phyloP scores from a whole-genome alignment of 2,888 invertebrate species.

The Noctuana brunneofusca region DNA sequence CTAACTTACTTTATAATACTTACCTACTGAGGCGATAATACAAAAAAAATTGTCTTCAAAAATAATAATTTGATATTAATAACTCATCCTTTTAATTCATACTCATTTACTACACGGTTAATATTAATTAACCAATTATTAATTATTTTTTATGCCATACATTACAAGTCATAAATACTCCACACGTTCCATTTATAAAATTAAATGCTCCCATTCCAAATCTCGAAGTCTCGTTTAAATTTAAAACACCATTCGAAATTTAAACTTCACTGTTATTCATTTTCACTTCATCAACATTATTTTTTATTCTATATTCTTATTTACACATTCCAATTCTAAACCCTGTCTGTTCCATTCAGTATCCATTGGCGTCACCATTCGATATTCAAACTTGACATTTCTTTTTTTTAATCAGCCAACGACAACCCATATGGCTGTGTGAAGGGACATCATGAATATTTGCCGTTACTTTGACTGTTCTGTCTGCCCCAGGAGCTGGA shows the following conservation, averaged over 20 bases:
- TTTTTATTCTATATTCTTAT: background rate
- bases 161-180: background rate
- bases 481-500: constrained; percentile 56
- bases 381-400: constrained; percentile 2
- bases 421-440: background rate
- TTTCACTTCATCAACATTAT: background rate
- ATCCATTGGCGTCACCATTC: background rate
- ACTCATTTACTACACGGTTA: too few relatives aligned
- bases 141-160: background rate
- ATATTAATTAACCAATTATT: too few relatives aligned
- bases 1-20: too few relatives aligned
- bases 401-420: background rate
- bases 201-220: too few relatives aligned
- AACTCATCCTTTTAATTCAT: too few relatives aligned
- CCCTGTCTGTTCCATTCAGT: background rate
- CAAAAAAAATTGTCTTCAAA: too few relatives aligned
- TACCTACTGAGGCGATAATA: too few relatives aligned
- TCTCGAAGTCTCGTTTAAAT: background rate
- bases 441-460: constrained; percentile 52
- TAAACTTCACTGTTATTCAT: background rate
- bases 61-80: too few relatives aligned
- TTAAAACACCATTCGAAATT: background rate
- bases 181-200: background rate
- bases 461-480: constrained; percentile 61
- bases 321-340: constrained; percentile 9